Conservation (phyloP, 37 sponge, comb jelly and placozoan genomes). For the Theonella swinhoei region DNA sequence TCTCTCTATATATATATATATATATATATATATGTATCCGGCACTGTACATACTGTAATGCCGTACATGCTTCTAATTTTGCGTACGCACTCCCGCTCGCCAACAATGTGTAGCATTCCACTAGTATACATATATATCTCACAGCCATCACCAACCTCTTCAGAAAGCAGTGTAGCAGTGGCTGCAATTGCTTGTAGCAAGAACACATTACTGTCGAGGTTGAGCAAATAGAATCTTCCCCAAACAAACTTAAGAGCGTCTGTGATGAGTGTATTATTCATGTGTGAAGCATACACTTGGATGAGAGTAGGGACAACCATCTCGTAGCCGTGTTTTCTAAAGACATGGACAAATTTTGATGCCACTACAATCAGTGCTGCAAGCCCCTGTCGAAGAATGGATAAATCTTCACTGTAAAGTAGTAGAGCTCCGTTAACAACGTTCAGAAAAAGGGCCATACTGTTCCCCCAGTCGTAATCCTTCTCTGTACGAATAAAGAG, state of each 20-base stretch:
- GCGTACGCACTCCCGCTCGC: no score
- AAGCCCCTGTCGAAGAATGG: conserved; percentile 47
- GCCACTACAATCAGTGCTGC: conserved; percentile 41
- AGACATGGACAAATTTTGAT: conserved; percentile 48
- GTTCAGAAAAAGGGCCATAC: conserved; percentile 60
- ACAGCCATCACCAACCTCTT: no score
- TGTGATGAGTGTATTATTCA: conserved; percentile 48
- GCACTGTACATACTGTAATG: no score
- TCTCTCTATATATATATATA: no score
- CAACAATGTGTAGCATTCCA: no score
- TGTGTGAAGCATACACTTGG: conserved; percentile 74
- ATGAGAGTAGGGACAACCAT: conserved; percentile 61
- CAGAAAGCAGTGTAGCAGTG: conserved; percentile 35
- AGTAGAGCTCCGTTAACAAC: conserved; percentile 75
- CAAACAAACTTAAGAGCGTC: conserved; percentile 58
- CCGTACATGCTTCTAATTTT: no score
- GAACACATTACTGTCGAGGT: conserved; percentile 36
- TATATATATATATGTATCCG: no score
- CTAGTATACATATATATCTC: no score
- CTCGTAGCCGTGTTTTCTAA: conserved; percentile 48
- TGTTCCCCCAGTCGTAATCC: conserved; percentile 56
- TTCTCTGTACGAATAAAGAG: conserved; percentile 31
- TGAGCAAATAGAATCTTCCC: conserved; percentile 37
- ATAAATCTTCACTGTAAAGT: conserved; percentile 68
- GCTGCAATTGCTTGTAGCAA: conserved; percentile 57